Evolutionary conservation across 2,113 vertebrate species (phyloP).

Genomic region (Channa maculata): DNA sequence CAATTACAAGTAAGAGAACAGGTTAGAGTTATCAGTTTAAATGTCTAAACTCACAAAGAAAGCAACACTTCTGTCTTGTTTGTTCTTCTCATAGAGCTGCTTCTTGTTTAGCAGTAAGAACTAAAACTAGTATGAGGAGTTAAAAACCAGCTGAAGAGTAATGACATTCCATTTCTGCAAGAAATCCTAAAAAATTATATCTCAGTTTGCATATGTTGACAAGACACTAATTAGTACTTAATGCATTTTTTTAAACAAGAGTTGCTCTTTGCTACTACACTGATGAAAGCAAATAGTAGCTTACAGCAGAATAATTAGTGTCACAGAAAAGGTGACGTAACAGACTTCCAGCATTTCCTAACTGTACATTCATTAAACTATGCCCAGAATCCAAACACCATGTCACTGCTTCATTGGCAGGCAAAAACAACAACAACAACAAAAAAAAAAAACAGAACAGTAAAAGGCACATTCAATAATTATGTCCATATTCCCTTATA

Average conservation of each 20-base stretch:
- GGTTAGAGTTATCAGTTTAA: too few species aligned
- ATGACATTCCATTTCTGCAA: too few species aligned
- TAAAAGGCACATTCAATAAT: conserved; percentile 63
- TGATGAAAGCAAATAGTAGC: not conserved
- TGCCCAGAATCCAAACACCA: conserved; percentile 34
- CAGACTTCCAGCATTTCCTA: not conserved
- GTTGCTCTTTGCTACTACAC: too few species aligned
- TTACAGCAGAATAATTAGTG: not conserved
- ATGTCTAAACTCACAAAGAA: too few species aligned
- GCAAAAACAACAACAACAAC: conserved; percentile 1
- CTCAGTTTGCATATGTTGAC: too few species aligned
- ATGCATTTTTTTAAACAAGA: too few species aligned
- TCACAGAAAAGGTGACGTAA: not conserved
- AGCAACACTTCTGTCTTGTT: not conserved
- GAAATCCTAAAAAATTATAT: too few species aligned
- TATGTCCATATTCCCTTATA: conserved; percentile 36
- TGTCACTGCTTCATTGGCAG: conserved; percentile 26
- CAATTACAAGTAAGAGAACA: too few species aligned
- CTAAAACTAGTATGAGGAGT: too few species aligned
- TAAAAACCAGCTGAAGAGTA: too few species aligned
- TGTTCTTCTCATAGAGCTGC: not conserved
- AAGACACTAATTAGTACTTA: too few species aligned
- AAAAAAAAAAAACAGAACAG: conserved; percentile 47
- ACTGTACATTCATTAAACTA: not conserved
- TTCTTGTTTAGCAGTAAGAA: too few species aligned